Percentiles rank a stretch among this genome's conserved stretches.
These are phyloP conservation scores for Pterois miles DNA, from an alignment of 2,797 vertebrate genomes.

Conservation along the genomic window DNA sequence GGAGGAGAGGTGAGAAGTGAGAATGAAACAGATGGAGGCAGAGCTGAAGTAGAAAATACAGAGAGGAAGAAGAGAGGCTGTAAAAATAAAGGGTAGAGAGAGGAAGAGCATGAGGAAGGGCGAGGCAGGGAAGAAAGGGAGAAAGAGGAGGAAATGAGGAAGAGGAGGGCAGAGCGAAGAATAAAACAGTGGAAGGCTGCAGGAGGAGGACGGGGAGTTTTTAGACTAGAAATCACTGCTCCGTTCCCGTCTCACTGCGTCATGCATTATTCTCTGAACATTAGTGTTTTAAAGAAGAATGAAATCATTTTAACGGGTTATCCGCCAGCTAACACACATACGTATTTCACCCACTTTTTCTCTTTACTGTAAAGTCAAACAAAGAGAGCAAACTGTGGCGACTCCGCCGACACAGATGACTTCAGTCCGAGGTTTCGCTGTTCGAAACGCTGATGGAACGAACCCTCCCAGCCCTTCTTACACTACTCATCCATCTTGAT, in stretches of 20 bases:
- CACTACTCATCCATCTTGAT: too few species aligned
- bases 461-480: too few species aligned
- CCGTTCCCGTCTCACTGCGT: background rate
- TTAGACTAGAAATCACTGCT: background rate
- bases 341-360: too few species aligned
- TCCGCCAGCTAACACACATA: too few species aligned
- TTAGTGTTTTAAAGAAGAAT: too few species aligned
- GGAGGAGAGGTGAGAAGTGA: constrained; percentile 5
- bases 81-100: background rate
- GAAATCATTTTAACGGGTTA: too few species aligned
- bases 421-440: too few species aligned
- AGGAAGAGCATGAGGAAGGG: background rate
- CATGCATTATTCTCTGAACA: too few species aligned
- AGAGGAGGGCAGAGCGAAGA: constrained; percentile 15
- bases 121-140: background rate
- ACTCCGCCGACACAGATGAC: too few species aligned
- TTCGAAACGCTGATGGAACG: too few species aligned
- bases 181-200: background rate
- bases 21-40: constrained; percentile 28
- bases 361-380: too few species aligned
- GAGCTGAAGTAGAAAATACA: background rate
- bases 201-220: constrained; percentile 20
- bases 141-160: constrained; percentile 5
- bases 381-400: too few species aligned
- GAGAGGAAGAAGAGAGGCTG: background rate